Base-by-base conservation (phyloP, 2,888 invertebrate genomes). In the Tolmerus cingulatus region DNA sequence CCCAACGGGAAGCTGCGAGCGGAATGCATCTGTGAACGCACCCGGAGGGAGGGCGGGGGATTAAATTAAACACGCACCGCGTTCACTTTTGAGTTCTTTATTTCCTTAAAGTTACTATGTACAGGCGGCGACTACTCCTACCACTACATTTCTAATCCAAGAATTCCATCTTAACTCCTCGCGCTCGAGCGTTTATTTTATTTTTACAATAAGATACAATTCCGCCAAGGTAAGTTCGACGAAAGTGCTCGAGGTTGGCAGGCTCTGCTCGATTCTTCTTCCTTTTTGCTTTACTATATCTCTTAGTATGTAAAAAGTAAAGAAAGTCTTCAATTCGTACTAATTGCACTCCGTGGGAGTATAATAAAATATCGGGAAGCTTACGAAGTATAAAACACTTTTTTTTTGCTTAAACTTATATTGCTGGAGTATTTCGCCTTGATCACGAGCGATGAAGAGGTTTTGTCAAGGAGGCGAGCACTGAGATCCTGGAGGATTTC, bases 331-430 rank as follows among this genome's bases (percentile, higher is more conserved):
- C n/a, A 82, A 82, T 57, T 82, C 57, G 37, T 82, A 82, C 82
- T 82, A 37, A 78, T 77, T 57, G 77, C 57, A 86, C 86, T 86
- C 86, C 86, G 77, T 86, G 77, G 86, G 86, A 87, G 81, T 74
- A 46, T 87, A 30, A 87, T 66, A 74, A 46, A 51, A 34, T 23
- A 37, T 51, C 57, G 12, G 55, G 66, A 82, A 27, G 23, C 66
- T 82, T 55, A 81, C 5, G 55, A 27, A 55, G 43, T 81, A 82
- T 55, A 82, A 82, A 57, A 57, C n/a, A 30, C 76, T 43, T 46
- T 46, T 46, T 43, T 82, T 82, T 51, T 12, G 43, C 82, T 82
- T 82, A 82, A 51, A 76, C 23, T 51, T 27, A 81, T 82, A 77
- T 86, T 86, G 57, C 77, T 86, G 57, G 55, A 86, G 37, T 19